Evolutionary conservation across 2,113 vertebrate species (phyloP).

Genomic region (Sapayoa aenigma): DNA sequence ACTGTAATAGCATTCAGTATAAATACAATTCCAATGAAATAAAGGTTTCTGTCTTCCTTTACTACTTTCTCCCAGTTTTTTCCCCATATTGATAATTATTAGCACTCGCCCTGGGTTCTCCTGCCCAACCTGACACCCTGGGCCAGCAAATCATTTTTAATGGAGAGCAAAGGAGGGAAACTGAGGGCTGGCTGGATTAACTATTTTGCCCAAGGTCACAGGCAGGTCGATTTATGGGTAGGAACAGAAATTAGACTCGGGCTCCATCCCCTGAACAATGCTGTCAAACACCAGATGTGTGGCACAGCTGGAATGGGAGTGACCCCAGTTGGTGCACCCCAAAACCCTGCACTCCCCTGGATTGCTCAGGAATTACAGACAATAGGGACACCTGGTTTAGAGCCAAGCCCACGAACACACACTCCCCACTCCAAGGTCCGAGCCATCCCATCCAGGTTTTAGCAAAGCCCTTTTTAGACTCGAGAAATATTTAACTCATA

Average conservation of each 20-base stretch:
- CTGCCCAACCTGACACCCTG: neutral
- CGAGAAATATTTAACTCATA: rapidly evolving
- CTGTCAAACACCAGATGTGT: neutral
- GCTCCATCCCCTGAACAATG: neutral
- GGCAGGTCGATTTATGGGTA: neutral
- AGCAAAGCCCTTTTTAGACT: neutral
- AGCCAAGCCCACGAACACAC: neutral
- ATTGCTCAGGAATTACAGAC: neutral
- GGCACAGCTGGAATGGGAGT: neutral
- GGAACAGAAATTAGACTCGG: neutral
- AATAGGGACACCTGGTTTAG: neutral
- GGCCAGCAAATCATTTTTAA: constrained; percentile 44
- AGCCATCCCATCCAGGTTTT: neutral
- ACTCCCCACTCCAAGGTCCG: neutral
- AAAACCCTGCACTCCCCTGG: neutral
- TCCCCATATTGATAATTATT: neutral
- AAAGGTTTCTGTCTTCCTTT: neutral
- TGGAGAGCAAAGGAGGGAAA: constrained; percentile 31
- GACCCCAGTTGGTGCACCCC: neutral
- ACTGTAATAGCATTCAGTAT: neutral
- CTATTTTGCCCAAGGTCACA: constrained; percentile 36
- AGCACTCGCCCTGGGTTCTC: neutral
- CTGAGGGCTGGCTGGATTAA: constrained; percentile 50
- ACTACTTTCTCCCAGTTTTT: neutral
- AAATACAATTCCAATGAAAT: neutral